Percentiles rank a stretch among this genome's conserved stretches.
These are phyloP conservation scores for Silurus asotus DNA, from an alignment of 2,113 vertebrate genomes.

Conservation along the genomic window DNA sequence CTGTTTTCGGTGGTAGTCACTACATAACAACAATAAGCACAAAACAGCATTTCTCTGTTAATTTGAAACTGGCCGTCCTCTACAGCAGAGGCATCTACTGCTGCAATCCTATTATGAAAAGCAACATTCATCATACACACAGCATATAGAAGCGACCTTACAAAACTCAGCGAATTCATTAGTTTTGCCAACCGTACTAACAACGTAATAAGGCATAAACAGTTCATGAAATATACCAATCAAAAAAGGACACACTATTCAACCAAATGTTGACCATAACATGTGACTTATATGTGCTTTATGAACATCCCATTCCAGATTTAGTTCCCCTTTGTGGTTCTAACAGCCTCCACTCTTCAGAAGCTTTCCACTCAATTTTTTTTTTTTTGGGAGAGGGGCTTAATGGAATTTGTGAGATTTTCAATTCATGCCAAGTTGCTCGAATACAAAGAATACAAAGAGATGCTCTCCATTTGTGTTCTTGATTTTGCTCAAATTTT, in stretches of 20 bases:
- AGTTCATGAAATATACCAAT: neutral
- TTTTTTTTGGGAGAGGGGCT: neutral
- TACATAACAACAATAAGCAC: constrained; percentile 54
- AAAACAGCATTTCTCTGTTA: neutral
- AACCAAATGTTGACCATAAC: neutral
- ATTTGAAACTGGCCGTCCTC: neutral
- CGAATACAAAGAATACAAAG: neutral
- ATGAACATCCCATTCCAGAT: neutral
- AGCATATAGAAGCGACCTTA: neutral
- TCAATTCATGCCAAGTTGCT: neutral
- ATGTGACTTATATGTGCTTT: neutral
- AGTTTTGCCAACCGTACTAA: neutral
- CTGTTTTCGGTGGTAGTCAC: constrained; percentile 91
- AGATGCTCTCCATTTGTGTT: neutral
- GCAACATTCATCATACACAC: neutral
- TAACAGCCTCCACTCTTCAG: neutral
- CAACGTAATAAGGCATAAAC: neutral
- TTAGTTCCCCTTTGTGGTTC: neutral
- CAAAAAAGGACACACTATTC: neutral
- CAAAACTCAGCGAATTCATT: neutral
- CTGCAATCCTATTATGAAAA: neutral
- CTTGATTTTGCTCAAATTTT: no score
- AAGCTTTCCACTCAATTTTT: neutral
- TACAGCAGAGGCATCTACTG: neutral
- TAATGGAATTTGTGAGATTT: neutral